A percentile compares a stretch with the other conserved stretches of the same genome.
Conservation (phyloP, 2,113 vertebrate genomes). For the Carlito syrichta region DNA sequence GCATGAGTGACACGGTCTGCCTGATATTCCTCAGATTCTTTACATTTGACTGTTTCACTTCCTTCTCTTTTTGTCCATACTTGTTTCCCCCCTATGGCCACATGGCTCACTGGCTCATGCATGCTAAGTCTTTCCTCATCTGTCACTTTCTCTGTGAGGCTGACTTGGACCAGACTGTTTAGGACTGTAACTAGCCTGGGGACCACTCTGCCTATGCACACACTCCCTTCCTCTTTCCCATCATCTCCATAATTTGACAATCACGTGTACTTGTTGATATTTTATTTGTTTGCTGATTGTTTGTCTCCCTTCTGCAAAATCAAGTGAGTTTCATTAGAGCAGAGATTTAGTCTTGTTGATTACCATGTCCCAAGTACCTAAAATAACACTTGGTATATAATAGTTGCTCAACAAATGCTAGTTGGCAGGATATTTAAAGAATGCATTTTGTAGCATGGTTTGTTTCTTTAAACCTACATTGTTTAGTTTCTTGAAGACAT, state of each 20-base stretch:
- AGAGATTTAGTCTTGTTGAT: background rate
- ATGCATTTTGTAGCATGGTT: background rate
- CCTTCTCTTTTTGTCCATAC: background rate
- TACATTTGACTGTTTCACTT: background rate
- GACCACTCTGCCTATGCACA: accelerated
- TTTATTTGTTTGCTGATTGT: background rate
- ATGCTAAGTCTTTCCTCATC: background rate
- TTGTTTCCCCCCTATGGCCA: background rate
- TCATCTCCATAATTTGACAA: background rate
- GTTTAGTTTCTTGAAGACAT: background rate
- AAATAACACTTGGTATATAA: background rate
- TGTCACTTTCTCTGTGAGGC: background rate
- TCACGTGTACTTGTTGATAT: background rate
- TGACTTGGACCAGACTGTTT: background rate
- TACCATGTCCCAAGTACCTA: background rate
- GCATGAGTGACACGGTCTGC: background rate
- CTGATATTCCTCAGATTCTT: background rate
- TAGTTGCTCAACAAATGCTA: background rate
- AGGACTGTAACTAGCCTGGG: background rate
- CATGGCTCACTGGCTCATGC: too few species aligned
- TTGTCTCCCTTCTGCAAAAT: background rate
- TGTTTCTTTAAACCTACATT: background rate
- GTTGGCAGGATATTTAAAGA: background rate
- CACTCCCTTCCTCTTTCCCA: background rate
- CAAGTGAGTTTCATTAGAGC: background rate